Base-by-base conservation (phyloP, 2,888 invertebrate genomes). In the Hirtodrosophila confusa region DNA sequence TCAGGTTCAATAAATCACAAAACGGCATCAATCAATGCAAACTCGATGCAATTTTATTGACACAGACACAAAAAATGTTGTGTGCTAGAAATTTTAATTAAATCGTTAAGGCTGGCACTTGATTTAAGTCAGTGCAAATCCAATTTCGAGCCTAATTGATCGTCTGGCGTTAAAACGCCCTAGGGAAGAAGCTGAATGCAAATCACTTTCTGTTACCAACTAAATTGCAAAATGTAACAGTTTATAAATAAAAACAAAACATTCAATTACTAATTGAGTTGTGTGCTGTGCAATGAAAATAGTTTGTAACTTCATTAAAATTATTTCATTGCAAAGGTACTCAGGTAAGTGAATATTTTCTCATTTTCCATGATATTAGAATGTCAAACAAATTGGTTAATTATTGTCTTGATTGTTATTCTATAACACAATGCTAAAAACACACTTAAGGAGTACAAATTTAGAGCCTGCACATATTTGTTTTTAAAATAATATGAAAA, bases 1-100 rank as follows among this genome's bases (percentile, higher is more conserved):
- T 71, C 47, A 67, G 67, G 58, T 66, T 70, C 86, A 75, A 82
- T 84, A 82, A 82, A 85, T 83, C 85, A 83, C 72, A 63, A 62
- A 87, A 69, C 47, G 55, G 51, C 78, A 82, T 83, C 85, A 87
- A 87, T 83, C 82, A 86, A 82, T 84, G 85, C 78, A 87, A 85
- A 86, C 70, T 50, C 50, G 40, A 44, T 47, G 48, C 73, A 76
- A 78, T 78, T 71, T 71, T 45, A 65, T 60, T 65, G 60, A 45
- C 27, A 11, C 17, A 53, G 12, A 11, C 27, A 27, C 43, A 70
- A 50, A 45, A 53, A 54, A 43, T 45, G 27, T 35, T 24, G 24
- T 54, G 29, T 33, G 41, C 6, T 17, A 36, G 17, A 43, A 53
- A 43, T 45, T 75, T 75, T 56, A 73, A 73, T 73, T 65, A 56